phyloP scores from a whole-genome alignment of 1,140 invertebrate species.

The Dreissena polymorpha region DNA sequence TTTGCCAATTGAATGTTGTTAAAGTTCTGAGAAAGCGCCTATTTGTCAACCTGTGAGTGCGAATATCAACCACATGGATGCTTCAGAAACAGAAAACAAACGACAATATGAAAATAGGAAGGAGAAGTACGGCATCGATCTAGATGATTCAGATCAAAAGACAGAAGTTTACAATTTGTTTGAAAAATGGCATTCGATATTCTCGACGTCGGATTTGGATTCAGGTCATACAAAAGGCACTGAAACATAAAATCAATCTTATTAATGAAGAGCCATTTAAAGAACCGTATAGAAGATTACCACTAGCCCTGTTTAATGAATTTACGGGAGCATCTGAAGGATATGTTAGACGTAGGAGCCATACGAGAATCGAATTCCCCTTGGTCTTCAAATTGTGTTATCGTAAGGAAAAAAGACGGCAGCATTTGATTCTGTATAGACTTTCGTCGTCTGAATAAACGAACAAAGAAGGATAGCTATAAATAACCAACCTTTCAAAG shows the following conservation, averaged over 20 bases:
- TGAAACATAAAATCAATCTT: slow-evolving; percentile 8
- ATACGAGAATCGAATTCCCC: slow-evolving; percentile 13
- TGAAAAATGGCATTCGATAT: neutral
- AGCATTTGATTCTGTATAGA: slow-evolving; percentile 79
- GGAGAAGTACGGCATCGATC: neutral
- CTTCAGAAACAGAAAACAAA: neutral
- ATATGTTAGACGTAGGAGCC: slow-evolving; percentile 7
- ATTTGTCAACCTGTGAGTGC: neutral
- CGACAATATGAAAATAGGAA: neutral
- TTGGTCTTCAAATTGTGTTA: slow-evolving; percentile 77
- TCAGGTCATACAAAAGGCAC: neutral
- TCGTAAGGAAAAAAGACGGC: slow-evolving; percentile 81
- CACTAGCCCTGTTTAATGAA: slow-evolving; percentile 1
- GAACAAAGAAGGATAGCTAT: slow-evolving; percentile 26
- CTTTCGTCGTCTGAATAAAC: neutral
- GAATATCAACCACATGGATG: neutral
- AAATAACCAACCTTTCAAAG: slow-evolving; percentile 54
- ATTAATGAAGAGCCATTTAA: slow-evolving; percentile 16
- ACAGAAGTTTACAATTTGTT: slow-evolving; percentile 13
- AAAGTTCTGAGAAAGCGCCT: slow-evolving; percentile 27
- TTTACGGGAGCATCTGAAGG: slow-evolving; percentile 1
- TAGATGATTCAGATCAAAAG: too few species aligned
- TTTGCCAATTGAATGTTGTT: slow-evolving; percentile 44
- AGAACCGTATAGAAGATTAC: slow-evolving; percentile 22
- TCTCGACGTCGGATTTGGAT: neutral